phyloP scores from a whole-genome alignment of 2,797 vertebrate species.

The Myotis daubentonii region DNA sequence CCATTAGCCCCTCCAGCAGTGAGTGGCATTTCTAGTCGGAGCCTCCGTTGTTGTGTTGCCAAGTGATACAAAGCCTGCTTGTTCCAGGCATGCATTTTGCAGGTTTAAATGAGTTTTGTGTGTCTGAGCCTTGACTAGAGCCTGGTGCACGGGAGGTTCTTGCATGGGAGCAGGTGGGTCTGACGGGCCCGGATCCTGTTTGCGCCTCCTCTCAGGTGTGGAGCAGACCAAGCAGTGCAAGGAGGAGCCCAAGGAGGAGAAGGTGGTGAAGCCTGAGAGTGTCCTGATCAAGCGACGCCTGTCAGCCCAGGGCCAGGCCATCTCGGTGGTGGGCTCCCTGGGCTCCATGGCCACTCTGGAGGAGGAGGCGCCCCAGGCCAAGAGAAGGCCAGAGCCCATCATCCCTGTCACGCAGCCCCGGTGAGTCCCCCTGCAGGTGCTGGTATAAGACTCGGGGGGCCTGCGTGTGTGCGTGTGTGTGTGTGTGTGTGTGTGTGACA shows the following conservation, averaged over 20 bases:
- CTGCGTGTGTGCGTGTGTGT: no score
- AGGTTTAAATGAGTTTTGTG: background rate
- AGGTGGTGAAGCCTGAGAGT: conserved; percentile 83
- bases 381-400: conserved; percentile 94
- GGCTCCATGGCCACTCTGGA: conserved; percentile 82
- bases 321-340: conserved; percentile 92
- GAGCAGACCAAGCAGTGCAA: conserved; percentile 92
- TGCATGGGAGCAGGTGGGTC: fast-evolving
- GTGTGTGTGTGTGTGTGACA: background rate
- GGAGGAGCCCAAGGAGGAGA: conserved; percentile 88
- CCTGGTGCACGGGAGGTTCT: background rate
- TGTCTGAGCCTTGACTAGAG: background rate
- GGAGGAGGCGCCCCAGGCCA: conserved; percentile 85
- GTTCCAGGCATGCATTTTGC: background rate
- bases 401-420: conserved; percentile 91
- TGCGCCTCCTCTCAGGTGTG: conserved; percentile 85
- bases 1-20: background rate
- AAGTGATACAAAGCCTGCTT: background rate
- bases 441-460: background rate
- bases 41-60: background rate
- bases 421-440: conserved; percentile 83
- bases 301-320: conserved; percentile 91
- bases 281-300: conserved; percentile 92
- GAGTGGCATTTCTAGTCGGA: background rate
- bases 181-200: fast-evolving